Percentiles rank a stretch among this genome's conserved stretches.
phyloP scores from a whole-genome alignment of 2,797 vertebrate genomes.

The Lepidocolaptes lacrymiger region DNA sequence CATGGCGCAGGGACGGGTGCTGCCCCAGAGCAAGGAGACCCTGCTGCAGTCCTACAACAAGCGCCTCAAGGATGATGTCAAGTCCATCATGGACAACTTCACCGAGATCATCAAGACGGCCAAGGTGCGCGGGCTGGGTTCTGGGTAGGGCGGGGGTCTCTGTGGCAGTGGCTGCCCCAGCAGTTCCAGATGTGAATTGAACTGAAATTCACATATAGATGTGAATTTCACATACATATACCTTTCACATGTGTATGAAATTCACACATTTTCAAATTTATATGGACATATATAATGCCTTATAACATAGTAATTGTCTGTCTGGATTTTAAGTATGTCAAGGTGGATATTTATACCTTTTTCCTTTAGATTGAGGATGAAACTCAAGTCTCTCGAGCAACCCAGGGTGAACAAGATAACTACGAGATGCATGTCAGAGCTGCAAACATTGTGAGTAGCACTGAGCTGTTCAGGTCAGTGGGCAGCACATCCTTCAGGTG shows the following conservation, averaged over 20 bases:
- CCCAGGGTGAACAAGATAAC: slow-evolving; percentile 96
- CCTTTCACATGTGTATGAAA: background rate
- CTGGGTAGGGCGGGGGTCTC: background rate
- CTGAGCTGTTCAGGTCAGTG: fast-evolving
- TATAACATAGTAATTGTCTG: fast-evolving
- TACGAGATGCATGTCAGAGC: slow-evolving; percentile 98
- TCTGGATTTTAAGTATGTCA: background rate
- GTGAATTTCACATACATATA: background rate
- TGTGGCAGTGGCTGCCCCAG: background rate
- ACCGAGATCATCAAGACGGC: slow-evolving; percentile 95
- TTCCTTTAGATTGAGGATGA: slow-evolving; percentile 92
- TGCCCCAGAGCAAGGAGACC: slow-evolving; percentile 95
- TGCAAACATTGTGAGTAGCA: slow-evolving; percentile 92
- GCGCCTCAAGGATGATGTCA: slow-evolving; percentile 94
- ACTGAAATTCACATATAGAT: background rate
- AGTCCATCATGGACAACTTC: slow-evolving; percentile 96
- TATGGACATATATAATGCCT: background rate
- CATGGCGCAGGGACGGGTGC: slow-evolving; percentile 89
- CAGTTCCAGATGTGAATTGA: background rate
- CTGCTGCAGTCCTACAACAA: slow-evolving; percentile 98
- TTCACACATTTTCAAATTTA: too few relatives aligned
- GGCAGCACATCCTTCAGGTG: background rate
- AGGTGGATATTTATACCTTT: background rate
- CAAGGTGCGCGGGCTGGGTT: slow-evolving; percentile 77
- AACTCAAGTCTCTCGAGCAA: slow-evolving; percentile 93